These are phyloP conservation scores for Hylomyscus alleni DNA, from an alignment of 2,797 vertebrate genomes.

Conservation along the genomic window DNA sequence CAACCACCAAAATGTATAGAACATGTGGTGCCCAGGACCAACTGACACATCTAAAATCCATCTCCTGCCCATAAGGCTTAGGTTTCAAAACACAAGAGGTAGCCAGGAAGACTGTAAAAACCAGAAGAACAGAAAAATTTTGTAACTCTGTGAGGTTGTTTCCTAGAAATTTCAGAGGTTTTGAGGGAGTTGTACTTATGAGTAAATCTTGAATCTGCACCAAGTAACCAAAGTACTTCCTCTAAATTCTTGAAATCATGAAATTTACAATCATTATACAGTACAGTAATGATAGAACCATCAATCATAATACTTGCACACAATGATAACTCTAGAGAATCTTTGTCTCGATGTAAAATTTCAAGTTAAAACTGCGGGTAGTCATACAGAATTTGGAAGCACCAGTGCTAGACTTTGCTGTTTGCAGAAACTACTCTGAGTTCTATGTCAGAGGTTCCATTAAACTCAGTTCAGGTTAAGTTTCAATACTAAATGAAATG, in stretches of 20 bases:
- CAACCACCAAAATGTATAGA: background rate
- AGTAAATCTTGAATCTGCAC: background rate
- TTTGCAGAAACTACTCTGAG: background rate
- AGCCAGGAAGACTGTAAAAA: background rate
- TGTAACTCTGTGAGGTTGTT: background rate
- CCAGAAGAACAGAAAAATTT: background rate
- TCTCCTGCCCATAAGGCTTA: background rate
- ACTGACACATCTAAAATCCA: background rate
- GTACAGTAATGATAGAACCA: background rate
- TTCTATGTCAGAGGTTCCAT: background rate
- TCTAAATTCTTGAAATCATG: background rate
- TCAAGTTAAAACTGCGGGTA: constrained; percentile 2
- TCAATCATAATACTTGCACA: background rate
- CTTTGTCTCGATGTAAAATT: background rate
- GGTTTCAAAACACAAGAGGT: background rate
- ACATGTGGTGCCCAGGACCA: background rate
- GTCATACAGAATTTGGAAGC: background rate
- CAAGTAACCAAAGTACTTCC: background rate
- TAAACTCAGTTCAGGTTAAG: background rate
- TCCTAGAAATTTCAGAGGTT: background rate
- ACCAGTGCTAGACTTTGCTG: background rate
- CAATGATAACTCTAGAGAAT: background rate
- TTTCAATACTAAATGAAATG: background rate
- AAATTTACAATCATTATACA: background rate
- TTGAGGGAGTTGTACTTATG: background rate